These are phyloP conservation scores for Sepiola atlantica DNA, from an alignment of 2,888 invertebrate genomes.

Conservation along the genomic window DNA sequence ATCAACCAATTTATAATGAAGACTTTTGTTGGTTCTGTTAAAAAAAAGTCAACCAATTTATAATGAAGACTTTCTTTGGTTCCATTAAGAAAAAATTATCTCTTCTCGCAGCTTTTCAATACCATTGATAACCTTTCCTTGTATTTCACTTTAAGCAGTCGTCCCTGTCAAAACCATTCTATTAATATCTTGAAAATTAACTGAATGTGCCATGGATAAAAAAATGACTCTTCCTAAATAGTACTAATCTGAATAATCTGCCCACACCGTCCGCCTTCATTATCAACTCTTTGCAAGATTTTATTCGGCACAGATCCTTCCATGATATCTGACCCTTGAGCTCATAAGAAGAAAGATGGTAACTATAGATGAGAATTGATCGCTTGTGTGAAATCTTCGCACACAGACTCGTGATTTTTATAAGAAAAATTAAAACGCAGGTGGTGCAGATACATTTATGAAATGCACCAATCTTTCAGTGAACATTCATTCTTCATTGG, in stretches of 20 bases:
- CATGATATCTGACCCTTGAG: neutral
- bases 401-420: neutral
- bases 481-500: no score
- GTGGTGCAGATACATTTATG: no score
- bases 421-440: no score
- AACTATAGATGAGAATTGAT: neutral
- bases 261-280: neutral
- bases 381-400: neutral
- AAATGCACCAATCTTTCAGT: no score
- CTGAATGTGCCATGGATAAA: neutral
- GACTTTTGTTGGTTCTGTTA: no score
- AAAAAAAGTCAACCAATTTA: no score
- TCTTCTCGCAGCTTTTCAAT: neutral
- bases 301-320: neutral
- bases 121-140: neutral
- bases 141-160: neutral
- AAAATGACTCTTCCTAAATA: neutral
- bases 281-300: neutral
- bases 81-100: no score
- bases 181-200: neutral
- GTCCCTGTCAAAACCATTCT: neutral
- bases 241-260: neutral
- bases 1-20: no score
- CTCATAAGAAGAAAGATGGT: neutral
- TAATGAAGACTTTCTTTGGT: no score